Base-by-base conservation (phyloP, 2,888 invertebrate genomes). In the Eurois occulta region DNA sequence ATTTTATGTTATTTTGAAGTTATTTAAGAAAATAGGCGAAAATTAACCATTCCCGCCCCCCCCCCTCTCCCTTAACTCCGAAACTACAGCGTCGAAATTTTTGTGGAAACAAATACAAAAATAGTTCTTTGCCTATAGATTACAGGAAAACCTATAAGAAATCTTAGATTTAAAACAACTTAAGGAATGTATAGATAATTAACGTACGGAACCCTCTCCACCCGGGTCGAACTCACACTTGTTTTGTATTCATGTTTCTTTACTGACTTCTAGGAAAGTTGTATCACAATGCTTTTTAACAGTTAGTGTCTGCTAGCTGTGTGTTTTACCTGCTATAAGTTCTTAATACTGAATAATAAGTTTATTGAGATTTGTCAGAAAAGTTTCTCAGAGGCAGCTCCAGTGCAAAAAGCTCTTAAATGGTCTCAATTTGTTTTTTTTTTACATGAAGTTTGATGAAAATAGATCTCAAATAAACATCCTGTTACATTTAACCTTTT, bases 201-300 rank as follows among this genome's bases (percentile, higher is more conserved):
- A n/a, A n/a, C n/a, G n/a, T n/a, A n/a, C n/a, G n/a, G n/a, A n/a
- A n/a, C n/a, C n/a, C n/a, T n/a, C n/a, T n/a, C n/a, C n/a, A n/a
- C n/a, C n/a, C n/a, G n/a, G n/a, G n/a, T n/a, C n/a, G n/a, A n/a
- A n/a, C n/a, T n/a, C n/a, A n/a, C n/a, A n/a, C n/a, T n/a, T 75
- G 66, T 72, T 66, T 72, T 35, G 32, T 65, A 66, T 64, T 58
- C 32, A 71, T 41, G 24, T 75, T 71, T 84, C 62, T 24, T 68
- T 68, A 18, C 24, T 68, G 41, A 13, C n/a, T 66, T 62, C 60
- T 43, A 46, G n/a, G 48, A 75, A 81, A 62, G 1, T 28, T 32
- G 28, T 55, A 41, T 48, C 65, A 66, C 32, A 66, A 35, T 81
- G 55, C 10, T 73, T 48, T 21, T 48, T 1, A 24, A 52, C 28